Percentiles rank a stretch among this genome's conserved stretches.
Evolutionary conservation across 2,888 invertebrate genomes (phyloP).

Genomic region (Melanotus villosus): DNA sequence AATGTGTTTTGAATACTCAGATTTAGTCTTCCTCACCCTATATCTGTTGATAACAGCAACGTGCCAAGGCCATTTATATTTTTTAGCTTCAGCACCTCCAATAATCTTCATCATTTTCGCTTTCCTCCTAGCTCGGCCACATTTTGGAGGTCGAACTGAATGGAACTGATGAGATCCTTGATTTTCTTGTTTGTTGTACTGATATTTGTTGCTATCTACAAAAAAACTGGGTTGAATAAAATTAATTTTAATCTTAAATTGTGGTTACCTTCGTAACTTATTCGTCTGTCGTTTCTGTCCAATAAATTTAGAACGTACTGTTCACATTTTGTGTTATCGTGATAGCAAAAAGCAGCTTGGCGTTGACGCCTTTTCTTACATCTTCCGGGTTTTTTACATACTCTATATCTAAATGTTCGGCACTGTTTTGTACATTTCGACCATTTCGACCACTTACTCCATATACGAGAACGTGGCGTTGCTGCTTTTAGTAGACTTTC

Average conservation of each 20-base stretch:
- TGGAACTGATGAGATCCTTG: slow-evolving; percentile 19
- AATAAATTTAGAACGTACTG: slow-evolving; percentile 72
- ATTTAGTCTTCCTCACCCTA: slow-evolving; percentile 72
- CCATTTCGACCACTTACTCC: slow-evolving; percentile 89
- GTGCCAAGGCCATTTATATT: slow-evolving; percentile 96
- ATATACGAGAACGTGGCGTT: slow-evolving; percentile 69
- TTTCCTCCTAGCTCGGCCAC: slow-evolving; percentile 52
- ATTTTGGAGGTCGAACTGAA: slow-evolving; percentile 19
- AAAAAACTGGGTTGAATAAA: neutral
- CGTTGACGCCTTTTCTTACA: slow-evolving; percentile 85
- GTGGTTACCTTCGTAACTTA: slow-evolving; percentile 29
- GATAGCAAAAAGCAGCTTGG: slow-evolving; percentile 89
- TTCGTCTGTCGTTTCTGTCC: slow-evolving; percentile 60
- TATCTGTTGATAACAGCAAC: slow-evolving; percentile 90
- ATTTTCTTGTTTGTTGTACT: slow-evolving; percentile 35
- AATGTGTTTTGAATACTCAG: neutral
- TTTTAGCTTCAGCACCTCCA: slow-evolving; percentile 85
- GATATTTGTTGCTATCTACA: slow-evolving; percentile 33
- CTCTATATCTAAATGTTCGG: slow-evolving; percentile 83
- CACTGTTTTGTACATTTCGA: slow-evolving; percentile 85
- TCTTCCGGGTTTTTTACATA: slow-evolving; percentile 80
- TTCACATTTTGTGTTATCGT: slow-evolving; percentile 86
- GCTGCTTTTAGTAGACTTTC: slow-evolving; percentile 54
- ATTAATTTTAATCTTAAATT: too few relatives aligned
- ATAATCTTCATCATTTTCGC: slow-evolving; percentile 82